Conservation (phyloP, 2,888 invertebrate genomes). For the Parnassius smintheus region DNA sequence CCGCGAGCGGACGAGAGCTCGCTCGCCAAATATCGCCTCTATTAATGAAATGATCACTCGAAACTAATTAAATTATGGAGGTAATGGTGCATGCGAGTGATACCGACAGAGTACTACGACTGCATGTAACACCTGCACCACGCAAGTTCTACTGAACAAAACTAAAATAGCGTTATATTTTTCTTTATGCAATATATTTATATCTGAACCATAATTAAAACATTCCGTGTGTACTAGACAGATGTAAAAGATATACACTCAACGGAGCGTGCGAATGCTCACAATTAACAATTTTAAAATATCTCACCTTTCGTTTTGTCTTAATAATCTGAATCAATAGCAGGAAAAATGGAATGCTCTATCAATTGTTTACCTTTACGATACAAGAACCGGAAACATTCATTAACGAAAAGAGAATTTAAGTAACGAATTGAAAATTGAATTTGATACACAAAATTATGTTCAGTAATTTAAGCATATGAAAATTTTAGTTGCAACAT, state of each 20-base stretch:
- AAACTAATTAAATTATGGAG: constrained; percentile 80
- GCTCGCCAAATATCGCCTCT: constrained; percentile 76
- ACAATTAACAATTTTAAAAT: background rate
- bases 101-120: constrained; percentile 43
- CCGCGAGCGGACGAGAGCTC: constrained; percentile 60
- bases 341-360: background rate
- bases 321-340: too few species aligned
- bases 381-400: background rate
- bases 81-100: constrained; percentile 78
- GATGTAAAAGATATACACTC: background rate
- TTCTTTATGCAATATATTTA: background rate
- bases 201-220: background rate
- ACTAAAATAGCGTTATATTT: background rate
- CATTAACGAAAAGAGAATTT: background rate
- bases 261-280: background rate
- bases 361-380: background rate
- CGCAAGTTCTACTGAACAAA: constrained; percentile 3
- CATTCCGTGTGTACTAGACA: background rate
- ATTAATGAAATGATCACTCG: constrained; percentile 79
- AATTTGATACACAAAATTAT: constrained; percentile 1
- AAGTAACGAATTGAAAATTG: too few species aligned
- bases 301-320: background rate
- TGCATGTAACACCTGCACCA: constrained; percentile 34
- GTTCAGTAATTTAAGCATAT: background rate
- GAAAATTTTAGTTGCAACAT: background rate